phyloP scores from a whole-genome alignment of 2,113 vertebrate genomes.

The Proterorhinus semilunaris region DNA sequence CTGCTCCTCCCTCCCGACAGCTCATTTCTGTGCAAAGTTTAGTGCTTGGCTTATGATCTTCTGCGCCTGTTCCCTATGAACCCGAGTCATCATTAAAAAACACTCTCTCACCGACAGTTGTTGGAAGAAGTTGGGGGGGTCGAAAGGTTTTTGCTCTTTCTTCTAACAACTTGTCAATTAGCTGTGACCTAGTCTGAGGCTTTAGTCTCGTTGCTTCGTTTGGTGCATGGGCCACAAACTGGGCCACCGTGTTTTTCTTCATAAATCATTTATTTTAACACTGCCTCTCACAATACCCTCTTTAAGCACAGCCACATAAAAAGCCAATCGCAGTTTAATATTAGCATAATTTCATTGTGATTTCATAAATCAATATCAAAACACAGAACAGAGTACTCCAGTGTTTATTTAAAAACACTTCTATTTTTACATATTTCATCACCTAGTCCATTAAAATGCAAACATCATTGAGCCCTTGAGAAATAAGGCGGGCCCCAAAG shows the following conservation, averaged over 20 bases:
- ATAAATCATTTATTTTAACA: constrained; percentile 2
- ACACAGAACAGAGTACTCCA: neutral
- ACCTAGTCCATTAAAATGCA: neutral
- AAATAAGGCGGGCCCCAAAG: constrained; percentile 6
- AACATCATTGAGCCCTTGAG: constrained; percentile 8
- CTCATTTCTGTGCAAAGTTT: neutral
- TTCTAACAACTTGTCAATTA: too few relatives aligned
- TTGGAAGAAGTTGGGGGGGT: neutral
- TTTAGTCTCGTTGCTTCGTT: too few relatives aligned
- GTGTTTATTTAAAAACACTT: constrained; percentile 8
- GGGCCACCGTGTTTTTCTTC: neutral
- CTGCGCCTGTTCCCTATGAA: neutral
- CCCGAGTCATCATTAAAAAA: too few relatives aligned
- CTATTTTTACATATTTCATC: constrained; percentile 8
- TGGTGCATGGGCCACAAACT: too few relatives aligned
- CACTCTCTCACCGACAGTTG: neutral
- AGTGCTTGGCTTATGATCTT: neutral
- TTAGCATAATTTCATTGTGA: constrained; percentile 2
- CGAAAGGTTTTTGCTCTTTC: too few relatives aligned
- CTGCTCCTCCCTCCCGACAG: neutral
- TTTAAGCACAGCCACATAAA: neutral
- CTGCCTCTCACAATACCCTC: neutral
- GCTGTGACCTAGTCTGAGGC: too few relatives aligned
- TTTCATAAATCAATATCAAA: constrained; percentile 9
- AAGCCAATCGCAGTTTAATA: neutral